Evolutionary conservation across 1,140 invertebrate genomes (phyloP), one percentile per base, ranked within the genome.

Genomic region (Pseudomyrmex dendroicus): DNA sequence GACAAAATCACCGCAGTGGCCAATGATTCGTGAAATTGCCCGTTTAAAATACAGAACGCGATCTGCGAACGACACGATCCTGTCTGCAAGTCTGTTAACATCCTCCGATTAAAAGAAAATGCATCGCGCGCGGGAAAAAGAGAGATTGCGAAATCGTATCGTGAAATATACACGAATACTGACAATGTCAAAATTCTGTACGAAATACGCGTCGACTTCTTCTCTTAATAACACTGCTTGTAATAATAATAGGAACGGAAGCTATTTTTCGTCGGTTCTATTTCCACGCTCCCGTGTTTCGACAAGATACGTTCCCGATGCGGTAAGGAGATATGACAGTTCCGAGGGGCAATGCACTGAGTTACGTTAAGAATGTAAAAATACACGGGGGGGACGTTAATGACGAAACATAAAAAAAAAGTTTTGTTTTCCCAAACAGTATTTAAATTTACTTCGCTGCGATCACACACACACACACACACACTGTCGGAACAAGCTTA

Each of bases 21-120:
- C 89, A 92, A 93, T 91, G 89, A 91, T 89, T 92, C 90, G 89
- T 93, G 91, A 94, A 94, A 94, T 94, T 94, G 92, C 88, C 91
- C 93, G 93, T 91, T 94, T 90, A 92, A 91, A 92, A 92, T 92
- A 90, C 90, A 89, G 87, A 52, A 52, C 50, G 35, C 35, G 35
- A 35, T 17, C 67, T 35, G 78, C 68, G 56, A 54, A 46, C 35
- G 0, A 35, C 35, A 35, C 4, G 5, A 35, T 5, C 35, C 35
- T 35, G 4, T 35, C 35, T 35, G 35, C 35, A 7, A 35, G 50
- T 52, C 68, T 52, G 61, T 70, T 76, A 72, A 84, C 62, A 54
- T 74, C 48, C 44, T 50, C 25, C 25, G 50, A 35, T 35, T 35
- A 35, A 5, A 25, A 50, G 20, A 44, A 7, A 48, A 57, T 7